phyloP scores from a whole-genome alignment of 2,888 invertebrate genomes.

The Diadegma fenestrale region DNA sequence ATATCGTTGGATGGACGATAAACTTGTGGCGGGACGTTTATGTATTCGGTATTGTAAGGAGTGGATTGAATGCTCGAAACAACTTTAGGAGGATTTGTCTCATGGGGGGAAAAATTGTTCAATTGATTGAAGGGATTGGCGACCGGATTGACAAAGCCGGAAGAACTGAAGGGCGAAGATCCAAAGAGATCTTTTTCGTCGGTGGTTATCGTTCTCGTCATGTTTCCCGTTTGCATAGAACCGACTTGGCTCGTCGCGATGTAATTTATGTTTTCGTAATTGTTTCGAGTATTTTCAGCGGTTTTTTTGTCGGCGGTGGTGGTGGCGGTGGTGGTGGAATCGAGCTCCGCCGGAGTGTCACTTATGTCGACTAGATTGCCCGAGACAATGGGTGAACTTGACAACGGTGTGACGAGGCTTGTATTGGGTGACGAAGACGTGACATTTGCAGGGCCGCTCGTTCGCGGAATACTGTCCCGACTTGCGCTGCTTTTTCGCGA shows the following conservation, averaged over 20 bases:
- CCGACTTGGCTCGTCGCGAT: conserved; percentile 3
- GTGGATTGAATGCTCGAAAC: conserved; percentile 48
- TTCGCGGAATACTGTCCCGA: conserved; percentile 69
- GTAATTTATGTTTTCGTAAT: conserved; percentile 72
- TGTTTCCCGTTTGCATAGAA: conserved; percentile 37
- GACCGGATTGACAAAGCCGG: conserved; percentile 79
- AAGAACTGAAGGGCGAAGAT: conserved; percentile 82
- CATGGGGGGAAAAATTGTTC: conserved; percentile 43
- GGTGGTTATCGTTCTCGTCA: conserved; percentile 28
- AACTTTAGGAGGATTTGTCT: conserved; percentile 40
- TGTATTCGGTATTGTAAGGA: conserved; percentile 61
- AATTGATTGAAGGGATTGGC: conserved; percentile 72
- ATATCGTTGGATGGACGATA: conserved; percentile 52
- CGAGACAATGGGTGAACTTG: conserved; percentile 75
- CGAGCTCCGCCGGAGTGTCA: conserved; percentile 38
- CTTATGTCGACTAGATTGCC: conserved; percentile 75
- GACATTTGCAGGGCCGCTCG: conserved; percentile 57
- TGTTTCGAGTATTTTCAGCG: conserved; percentile 44
- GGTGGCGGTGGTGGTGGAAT: background rate
- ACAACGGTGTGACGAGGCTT: conserved; percentile 71
- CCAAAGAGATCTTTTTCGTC: conserved; percentile 83
- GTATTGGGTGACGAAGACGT: conserved; percentile 71
- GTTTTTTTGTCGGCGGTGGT: conserved; percentile 5
- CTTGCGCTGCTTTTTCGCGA: conserved; percentile 76
- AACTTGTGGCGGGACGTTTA: conserved; percentile 43